A percentile compares a stretch with the other conserved stretches of the same genome.
Conservation (phyloP, 2,888 invertebrate genomes). For the Metacarcinus magister region DNA sequence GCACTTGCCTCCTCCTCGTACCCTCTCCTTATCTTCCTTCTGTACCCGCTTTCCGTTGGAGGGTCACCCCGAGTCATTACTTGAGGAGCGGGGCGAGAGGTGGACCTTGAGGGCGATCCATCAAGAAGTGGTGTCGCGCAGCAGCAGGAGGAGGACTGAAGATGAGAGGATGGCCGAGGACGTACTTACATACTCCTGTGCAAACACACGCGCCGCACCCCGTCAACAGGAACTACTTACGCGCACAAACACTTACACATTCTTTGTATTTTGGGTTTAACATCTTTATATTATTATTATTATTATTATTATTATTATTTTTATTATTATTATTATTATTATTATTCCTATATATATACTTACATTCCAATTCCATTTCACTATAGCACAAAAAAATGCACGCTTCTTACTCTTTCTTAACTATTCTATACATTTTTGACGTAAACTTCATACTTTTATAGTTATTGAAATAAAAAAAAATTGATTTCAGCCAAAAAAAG, state of each 20-base stretch:
- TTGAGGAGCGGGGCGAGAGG: slow-evolving; percentile 59
- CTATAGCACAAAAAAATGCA: no score
- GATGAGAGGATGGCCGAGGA: slow-evolving; percentile 1
- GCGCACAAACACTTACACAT: not conserved
- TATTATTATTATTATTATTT: no score
- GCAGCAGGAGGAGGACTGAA: not conserved
- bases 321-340: no score
- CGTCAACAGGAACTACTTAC: not conserved
- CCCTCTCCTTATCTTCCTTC: not conserved
- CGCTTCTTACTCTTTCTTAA: no score
- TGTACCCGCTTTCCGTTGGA: not conserved
- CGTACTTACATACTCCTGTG: slow-evolving; percentile 4
- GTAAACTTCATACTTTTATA: no score
- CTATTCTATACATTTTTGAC: no score
- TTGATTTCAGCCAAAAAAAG: no score
- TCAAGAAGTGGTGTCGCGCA: slow-evolving; percentile 6
- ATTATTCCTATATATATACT: no score
- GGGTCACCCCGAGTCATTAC: slow-evolving; percentile 60
- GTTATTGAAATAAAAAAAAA: no score
- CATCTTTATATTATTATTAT: no score
- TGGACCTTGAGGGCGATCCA: slow-evolving; percentile 52
- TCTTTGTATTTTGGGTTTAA: no score
- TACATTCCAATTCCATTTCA: no score
- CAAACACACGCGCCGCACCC: not conserved
- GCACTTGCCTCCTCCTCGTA: not conserved